Conservation (phyloP, 2,797 vertebrate genomes). For the Hipposideros larvatus region DNA sequence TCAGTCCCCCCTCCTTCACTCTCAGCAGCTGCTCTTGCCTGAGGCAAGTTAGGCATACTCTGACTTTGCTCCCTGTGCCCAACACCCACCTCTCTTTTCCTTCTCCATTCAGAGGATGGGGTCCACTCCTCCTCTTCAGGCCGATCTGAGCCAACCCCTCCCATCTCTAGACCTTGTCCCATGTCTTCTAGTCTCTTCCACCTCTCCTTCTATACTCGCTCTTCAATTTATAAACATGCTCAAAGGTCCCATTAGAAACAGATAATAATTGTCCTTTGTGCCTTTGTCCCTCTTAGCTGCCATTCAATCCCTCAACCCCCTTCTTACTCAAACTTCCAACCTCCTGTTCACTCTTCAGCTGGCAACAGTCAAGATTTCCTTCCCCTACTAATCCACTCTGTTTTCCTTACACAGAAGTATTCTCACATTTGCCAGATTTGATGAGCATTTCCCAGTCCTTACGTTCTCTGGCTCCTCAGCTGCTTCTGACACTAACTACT, state of each 20-base stretch:
- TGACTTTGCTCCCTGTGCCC: not conserved
- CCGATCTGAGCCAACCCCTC: not conserved
- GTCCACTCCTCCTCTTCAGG: not conserved
- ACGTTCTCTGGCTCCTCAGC: not conserved
- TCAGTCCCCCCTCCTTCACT: not conserved
- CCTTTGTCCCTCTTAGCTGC: not conserved
- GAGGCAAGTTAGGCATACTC: not conserved
- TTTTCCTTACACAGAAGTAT: not conserved
- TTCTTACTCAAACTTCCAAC: not conserved
- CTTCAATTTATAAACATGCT: conserved; percentile 12
- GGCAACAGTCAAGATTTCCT: not conserved
- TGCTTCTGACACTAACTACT: not conserved
- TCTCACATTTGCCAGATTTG: conserved; percentile 4
- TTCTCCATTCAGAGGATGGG: not conserved
- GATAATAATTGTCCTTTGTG: not conserved
- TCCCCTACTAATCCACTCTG: not conserved
- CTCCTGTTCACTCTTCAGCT: not conserved
- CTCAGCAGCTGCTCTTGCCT: not conserved
- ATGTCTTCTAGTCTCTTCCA: not conserved
- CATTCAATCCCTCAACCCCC: not conserved
- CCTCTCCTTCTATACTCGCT: not conserved
- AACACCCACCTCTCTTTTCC: not conserved
- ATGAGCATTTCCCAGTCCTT: not conserved
- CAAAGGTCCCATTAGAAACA: not conserved
- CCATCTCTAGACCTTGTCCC: not conserved